A percentile compares a stretch with the other conserved stretches of the same genome.
Evolutionary conservation across 2,797 vertebrate species (phyloP).

Genomic region (Etheostoma nigrum): DNA sequence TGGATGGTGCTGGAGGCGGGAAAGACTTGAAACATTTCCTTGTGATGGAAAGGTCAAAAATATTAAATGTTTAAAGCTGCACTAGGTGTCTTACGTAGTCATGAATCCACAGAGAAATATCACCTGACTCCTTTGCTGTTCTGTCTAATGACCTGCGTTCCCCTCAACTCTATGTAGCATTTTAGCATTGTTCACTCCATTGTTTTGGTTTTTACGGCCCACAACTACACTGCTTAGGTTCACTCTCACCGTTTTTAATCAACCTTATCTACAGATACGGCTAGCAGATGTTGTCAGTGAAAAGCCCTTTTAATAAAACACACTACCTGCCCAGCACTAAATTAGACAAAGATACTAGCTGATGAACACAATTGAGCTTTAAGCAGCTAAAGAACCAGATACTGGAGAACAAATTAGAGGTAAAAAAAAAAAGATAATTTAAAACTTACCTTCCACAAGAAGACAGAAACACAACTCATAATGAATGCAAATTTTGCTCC

Average conservation of each 20-base stretch:
- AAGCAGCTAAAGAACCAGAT: background rate
- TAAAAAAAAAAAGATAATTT: background rate
- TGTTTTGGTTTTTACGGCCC: background rate
- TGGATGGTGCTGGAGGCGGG: constrained; percentile 6
- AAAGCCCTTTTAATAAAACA: background rate
- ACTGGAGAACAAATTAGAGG: background rate
- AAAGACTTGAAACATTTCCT: background rate
- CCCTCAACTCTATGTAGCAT: background rate
- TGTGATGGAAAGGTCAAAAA: background rate
- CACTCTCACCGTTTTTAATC: background rate
- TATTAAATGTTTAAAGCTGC: no score
- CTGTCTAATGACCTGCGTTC: background rate
- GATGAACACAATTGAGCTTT: background rate
- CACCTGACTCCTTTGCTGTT: background rate
- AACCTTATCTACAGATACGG: background rate
- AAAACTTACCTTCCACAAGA: background rate
- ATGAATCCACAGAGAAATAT: constrained; percentile 20
- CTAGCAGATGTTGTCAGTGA: background rate
- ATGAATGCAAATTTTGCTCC: background rate
- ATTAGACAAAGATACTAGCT: background rate
- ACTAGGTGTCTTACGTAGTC: background rate
- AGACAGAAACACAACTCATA: background rate
- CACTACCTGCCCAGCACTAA: background rate
- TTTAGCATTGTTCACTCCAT: background rate
- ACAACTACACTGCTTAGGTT: background rate